Base-by-base conservation (phyloP, 2,888 invertebrate species). In the Spatulosminthurus flaviceps region DNA sequence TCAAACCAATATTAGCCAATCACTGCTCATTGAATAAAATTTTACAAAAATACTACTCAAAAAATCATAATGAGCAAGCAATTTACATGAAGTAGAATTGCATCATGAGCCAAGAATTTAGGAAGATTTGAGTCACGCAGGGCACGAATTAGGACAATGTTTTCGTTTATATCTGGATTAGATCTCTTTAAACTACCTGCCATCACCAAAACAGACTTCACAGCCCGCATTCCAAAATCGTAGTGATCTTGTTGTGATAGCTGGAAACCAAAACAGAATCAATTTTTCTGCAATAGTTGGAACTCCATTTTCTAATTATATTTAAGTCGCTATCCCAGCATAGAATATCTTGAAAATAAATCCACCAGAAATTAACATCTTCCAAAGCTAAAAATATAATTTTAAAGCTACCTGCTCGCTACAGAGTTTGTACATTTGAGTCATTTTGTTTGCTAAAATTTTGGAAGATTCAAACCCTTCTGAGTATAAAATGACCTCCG, bases 181-280 rank as follows among this genome's bases (percentile, higher is more conserved):
- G 94, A 93, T 74, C 96, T 90, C 87, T 96, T 96, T 19, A 96
- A 87, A 0, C 94, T 92, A 0, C 96, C 96, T 0, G 96, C 96
- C 95, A 96, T 96, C 1, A 95, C 95, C 86, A 96, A 88, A 0
- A 96, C 96, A 86, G 88, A 95, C 87, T 97, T 97, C 0, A 97
- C 95, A 0, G 97, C 96, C 82, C 97, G 90, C 95, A 96, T 96
- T 51, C 94, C 94, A 86, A 95, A 96, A 88, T 96, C 96, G 86
- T 96, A 96, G 86, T 96, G 96, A 86, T 95, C 93, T 86, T 89
- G 88, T 80, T 88, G 88, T 16, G 77, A 79, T 5, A 78, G 24
- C 75, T 74, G 29, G 19, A 70, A 34, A 24, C 5, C 4, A 41
- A 71, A 24, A 67, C 5, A 26, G 29, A 16, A 70, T 51, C 4